Evolutionary conservation across 2,888 invertebrate species (phyloP), one percentile per base, ranked within the genome.

Genomic region (Galerucella pusilla): DNA sequence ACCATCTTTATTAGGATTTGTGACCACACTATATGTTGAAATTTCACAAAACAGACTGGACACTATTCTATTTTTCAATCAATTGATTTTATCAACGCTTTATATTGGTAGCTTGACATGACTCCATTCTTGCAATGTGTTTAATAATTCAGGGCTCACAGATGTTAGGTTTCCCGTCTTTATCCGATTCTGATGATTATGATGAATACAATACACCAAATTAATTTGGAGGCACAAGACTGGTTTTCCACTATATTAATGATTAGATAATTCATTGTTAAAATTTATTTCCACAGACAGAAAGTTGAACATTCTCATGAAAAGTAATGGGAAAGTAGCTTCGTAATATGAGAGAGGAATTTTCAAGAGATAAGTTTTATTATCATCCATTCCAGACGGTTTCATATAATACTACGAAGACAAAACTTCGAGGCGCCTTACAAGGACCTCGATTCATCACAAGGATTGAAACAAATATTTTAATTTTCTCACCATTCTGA

Each of bases 391-490:
- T 73, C 67, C 49, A 60, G 25, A 52, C 65, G 35, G 65, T 66
- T 46, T 60, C 57, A 57, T 25, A 16, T 57, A 57, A 59, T 59
- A 49, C 65, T 20, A 35, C 45, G 60, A 28, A 45, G 67, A 73
- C 67, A 59, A 68, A 73, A 67, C 28, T 73, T 52, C 46, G 14
- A 46, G 45, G 12, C 67, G 9, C 49, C 68, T n/a, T 54, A 35
- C 28, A 28, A 59, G 72, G 28, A 46, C 67, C 61, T 45, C 42
- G n/a, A 63, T 73, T 61, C 42, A 67, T 73, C 72, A 73, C n/a
- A 67, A 59, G 72, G 67, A 73, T 73, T 73, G 63, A 67, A 73
- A 73, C 72, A 73, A 73, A 73, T 72, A 72, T 75, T 75, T 75
- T 75, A 69, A 72, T 75, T 72, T 67, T 67, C 67, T 35, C 49